These are phyloP conservation scores for Oscheius sp. DNA, from an alignment of 1,140 invertebrate species.

Conservation along the genomic window DNA sequence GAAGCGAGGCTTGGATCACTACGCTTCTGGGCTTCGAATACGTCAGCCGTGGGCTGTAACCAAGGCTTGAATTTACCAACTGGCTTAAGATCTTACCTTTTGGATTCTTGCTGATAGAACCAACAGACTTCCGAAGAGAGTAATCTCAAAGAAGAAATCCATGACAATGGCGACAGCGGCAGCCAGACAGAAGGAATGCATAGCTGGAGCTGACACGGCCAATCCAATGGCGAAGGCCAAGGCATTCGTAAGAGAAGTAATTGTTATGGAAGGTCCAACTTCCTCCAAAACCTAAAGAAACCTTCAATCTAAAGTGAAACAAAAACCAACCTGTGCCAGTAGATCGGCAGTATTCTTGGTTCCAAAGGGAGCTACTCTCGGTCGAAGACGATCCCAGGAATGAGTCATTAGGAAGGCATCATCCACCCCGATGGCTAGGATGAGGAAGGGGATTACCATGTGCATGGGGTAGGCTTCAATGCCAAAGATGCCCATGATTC, in stretches of 20 bases:
- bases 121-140: slow-evolving; percentile 33
- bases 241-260: slow-evolving; percentile 92
- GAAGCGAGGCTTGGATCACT: background rate
- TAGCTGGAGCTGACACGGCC: slow-evolving; percentile 75
- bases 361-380: slow-evolving; percentile 25
- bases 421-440: slow-evolving; percentile 55
- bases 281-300: slow-evolving; percentile 64
- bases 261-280: slow-evolving; percentile 92
- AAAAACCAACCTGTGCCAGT: background rate
- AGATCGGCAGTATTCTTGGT: background rate
- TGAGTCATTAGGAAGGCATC: slow-evolving; percentile 51
- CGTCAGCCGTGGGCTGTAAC: background rate
- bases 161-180: slow-evolving; percentile 40
- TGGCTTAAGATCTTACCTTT: background rate
- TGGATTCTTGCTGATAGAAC: slow-evolving; percentile 27
- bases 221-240: slow-evolving; percentile 94
- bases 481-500: slow-evolving; percentile 47
- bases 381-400: slow-evolving; percentile 42
- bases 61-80: background rate
- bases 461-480: slow-evolving; percentile 52
- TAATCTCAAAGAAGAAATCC: slow-evolving; percentile 37
- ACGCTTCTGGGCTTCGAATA: background rate
- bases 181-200: slow-evolving; percentile 38
- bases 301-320: background rate
- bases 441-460: slow-evolving; percentile 51